A percentile compares a stretch with the other conserved stretches of the same genome.
These are phyloP conservation scores for Heliconius melpomene DNA, from an alignment of 1,140 invertebrate species.

Conservation along the genomic window DNA sequence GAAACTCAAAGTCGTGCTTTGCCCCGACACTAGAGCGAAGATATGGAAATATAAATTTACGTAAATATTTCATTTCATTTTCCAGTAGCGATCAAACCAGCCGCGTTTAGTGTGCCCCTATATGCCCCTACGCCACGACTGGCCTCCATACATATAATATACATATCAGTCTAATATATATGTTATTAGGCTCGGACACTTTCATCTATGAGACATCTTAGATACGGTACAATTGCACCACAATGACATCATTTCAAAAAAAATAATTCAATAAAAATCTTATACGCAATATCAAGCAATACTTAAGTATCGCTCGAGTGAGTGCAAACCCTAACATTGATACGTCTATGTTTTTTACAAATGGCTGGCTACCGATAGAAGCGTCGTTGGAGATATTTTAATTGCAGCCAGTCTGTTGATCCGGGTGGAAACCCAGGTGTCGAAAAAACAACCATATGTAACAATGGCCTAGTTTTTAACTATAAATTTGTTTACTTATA, in stretches of 20 bases:
- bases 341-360: slow-evolving; percentile 49
- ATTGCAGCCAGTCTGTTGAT: slow-evolving; percentile 46
- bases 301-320: not conserved
- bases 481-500: slow-evolving; percentile 24
- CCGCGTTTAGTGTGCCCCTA: too few species aligned
- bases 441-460: slow-evolving; percentile 43
- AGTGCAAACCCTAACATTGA: slow-evolving; percentile 42
- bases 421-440: slow-evolving; percentile 56
- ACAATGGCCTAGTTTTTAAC: slow-evolving; percentile 35
- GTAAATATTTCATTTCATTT: too few species aligned
- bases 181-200: too few species aligned
- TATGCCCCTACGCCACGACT: too few species aligned
- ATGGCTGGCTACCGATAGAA: slow-evolving; percentile 34
- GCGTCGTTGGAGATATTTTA: slow-evolving; percentile 47
- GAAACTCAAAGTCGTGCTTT: too few species aligned
- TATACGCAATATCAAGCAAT: not conserved
- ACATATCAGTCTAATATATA: too few species aligned
- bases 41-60: too few species aligned
- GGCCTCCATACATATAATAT: too few species aligned
- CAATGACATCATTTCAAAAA: not conserved
- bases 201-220: too few species aligned
- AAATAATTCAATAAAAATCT: not conserved
- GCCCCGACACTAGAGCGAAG: too few species aligned
- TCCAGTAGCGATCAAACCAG: too few species aligned
- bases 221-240: too few species aligned